These are phyloP conservation scores for Molossus molossus DNA, from an alignment of 2,797 vertebrate genomes.

Conservation along the genomic window DNA sequence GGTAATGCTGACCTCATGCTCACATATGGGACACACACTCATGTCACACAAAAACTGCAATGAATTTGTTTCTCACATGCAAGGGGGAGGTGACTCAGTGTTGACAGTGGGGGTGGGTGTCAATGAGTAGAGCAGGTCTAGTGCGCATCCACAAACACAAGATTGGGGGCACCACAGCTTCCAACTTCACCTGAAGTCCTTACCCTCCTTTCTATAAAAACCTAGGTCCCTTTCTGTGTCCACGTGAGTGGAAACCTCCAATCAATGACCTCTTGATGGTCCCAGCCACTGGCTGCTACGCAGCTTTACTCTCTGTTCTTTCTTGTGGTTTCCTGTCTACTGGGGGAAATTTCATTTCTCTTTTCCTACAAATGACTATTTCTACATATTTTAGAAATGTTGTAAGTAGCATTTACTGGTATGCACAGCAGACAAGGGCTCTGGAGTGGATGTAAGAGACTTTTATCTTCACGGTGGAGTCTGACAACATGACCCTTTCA, in stretches of 20 bases:
- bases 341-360: neutral
- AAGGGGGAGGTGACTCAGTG: neutral
- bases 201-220: neutral
- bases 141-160: neutral
- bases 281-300: rapidly evolving
- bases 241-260: rapidly evolving
- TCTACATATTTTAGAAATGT: neutral
- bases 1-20: neutral
- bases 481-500: neutral
- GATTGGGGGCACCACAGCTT: neutral
- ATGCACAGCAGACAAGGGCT: rapidly evolving
- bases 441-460: rapidly evolving
- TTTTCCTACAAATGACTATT: neutral
- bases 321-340: neutral
- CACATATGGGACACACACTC: too few species aligned
- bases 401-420: too few species aligned
- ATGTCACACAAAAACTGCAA: neutral
- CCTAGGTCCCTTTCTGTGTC: neutral
- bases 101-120: neutral
- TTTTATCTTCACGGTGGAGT: neutral
- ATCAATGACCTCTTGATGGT: rapidly evolving
- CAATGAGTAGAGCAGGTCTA: neutral
- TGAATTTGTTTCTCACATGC: neutral
- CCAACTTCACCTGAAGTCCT: too few species aligned
- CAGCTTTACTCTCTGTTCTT: neutral